These are phyloP conservation scores for Lamellibrachia columna DNA, from an alignment of 2,888 invertebrate species.

Conservation along the genomic window DNA sequence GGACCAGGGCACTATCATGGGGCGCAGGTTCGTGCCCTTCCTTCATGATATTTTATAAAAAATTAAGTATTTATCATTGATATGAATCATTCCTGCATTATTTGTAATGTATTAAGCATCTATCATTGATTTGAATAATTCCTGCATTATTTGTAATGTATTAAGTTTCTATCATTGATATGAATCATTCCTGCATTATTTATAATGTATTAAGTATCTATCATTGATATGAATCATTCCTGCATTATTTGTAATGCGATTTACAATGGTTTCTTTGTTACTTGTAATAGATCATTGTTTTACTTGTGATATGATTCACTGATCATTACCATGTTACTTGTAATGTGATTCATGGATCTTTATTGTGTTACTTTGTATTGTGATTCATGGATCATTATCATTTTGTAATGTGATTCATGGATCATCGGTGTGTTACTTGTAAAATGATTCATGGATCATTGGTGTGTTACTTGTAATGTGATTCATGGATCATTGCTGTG, in stretches of 20 bases:
- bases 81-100: not conserved
- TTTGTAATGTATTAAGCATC: not conserved
- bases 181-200: not conserved
- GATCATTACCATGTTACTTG: not conserved
- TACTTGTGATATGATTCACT: not conserved
- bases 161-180: not conserved
- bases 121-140: not conserved
- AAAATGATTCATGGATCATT: not conserved
- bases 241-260: not conserved
- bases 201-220: not conserved
- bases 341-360: not conserved
- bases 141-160: not conserved
- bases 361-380: not conserved
- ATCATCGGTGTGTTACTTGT: not conserved
- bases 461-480: not conserved
- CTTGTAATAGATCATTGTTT: too few species aligned
- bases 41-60: not conserved
- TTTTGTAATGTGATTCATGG: not conserved
- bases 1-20: slow-evolving; percentile 44
- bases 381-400: not conserved
- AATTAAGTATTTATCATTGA: not conserved
- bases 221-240: not conserved
- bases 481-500: not conserved
- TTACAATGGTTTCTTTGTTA: too few species aligned
- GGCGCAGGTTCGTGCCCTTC: not conserved